Conservation (phyloP, 2,888 invertebrate genomes). For the Unio pictorum region DNA sequence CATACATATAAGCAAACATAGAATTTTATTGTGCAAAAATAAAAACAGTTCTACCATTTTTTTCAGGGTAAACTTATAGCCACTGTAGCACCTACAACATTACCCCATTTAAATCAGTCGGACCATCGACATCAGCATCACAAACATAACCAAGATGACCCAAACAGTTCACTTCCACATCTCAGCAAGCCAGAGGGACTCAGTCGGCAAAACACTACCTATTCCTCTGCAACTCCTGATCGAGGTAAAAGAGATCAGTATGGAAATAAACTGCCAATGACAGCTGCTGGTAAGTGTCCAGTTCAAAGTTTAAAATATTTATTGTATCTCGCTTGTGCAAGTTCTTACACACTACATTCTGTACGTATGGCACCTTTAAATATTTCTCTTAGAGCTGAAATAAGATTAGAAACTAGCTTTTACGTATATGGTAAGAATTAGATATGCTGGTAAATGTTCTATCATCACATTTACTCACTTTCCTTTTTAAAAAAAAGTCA, state of each 20-base stretch:
- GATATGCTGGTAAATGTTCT: too few relatives aligned
- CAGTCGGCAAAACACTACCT: constrained; percentile 41
- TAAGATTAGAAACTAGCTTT: too few relatives aligned
- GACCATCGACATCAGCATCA: constrained; percentile 44
- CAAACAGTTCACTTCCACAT: constrained; percentile 49
- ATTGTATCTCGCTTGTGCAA: too few relatives aligned
- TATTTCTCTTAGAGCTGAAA: too few relatives aligned
- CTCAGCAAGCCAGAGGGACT: constrained; percentile 45
- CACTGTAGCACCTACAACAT: constrained; percentile 56
- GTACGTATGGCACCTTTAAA: too few relatives aligned
- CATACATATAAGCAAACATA: too few relatives aligned
- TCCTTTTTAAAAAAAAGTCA: too few relatives aligned
- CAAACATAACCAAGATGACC: constrained; percentile 46
- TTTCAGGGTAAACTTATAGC: constrained; percentile 56
- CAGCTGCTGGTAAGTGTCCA: constrained; percentile 75
- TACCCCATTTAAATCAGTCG: constrained; percentile 54
- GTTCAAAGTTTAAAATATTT: too few relatives aligned
- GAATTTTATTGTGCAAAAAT: too few relatives aligned
- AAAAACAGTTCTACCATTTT: not conserved
- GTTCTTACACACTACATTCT: too few relatives aligned
- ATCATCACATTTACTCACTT: too few relatives aligned
- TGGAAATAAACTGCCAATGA: constrained; percentile 74
- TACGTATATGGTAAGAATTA: too few relatives aligned
- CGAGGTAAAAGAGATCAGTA: constrained; percentile 67
- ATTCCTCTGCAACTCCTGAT: constrained; percentile 42